Evolutionary conservation across 2,113 vertebrate species (phyloP).

Genomic region (Bos taurus): ARS-UCD2.0 NC_037329.1:128132001-128132500

Average conservation of each 20-base stretch:
- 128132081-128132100: background rate
- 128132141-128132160: constrained; percentile 24
- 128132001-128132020: background rate
- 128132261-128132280: background rate
- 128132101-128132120: background rate
- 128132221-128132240: background rate
- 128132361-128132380: background rate
- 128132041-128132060: background rate
- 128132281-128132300: background rate
- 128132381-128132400: background rate
- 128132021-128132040: background rate
- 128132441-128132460: background rate
- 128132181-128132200: background rate
- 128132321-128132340: background rate
- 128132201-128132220: background rate
- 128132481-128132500: background rate
- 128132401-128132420: background rate
- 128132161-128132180: constrained; percentile 9
- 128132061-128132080: background rate
- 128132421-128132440: background rate
- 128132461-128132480: background rate
- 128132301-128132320: background rate
- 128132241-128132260: background rate
- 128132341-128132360: background rate
- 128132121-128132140: background rate